Conservation (phyloP, 2,888 invertebrate species). For the Caradrina kadenii region DNA sequence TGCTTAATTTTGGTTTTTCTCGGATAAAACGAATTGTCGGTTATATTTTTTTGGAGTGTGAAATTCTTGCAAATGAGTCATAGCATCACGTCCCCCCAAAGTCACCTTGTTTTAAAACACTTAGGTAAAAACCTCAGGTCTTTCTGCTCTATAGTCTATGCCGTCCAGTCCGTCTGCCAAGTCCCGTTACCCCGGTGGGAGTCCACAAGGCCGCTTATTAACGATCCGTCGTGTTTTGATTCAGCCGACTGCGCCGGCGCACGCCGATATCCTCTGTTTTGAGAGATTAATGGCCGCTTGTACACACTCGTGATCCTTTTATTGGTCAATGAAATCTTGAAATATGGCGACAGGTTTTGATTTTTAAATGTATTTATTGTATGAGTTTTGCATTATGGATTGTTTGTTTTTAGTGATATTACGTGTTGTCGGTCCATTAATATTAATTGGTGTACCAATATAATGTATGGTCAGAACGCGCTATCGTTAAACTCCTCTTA, state of each 20-base stretch:
- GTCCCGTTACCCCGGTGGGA: constrained; percentile 64
- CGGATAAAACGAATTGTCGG: too few species aligned
- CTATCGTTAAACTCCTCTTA: too few species aligned
- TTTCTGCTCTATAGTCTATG: constrained; percentile 43
- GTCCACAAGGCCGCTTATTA: constrained; percentile 63
- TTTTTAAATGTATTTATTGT: constrained; percentile 56
- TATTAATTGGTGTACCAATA: constrained; percentile 2
- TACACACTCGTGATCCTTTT: constrained; percentile 49
- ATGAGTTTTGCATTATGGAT: neutral
- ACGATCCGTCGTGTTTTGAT: constrained; percentile 57
- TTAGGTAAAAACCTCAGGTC: neutral
- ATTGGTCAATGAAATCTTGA: constrained; percentile 57
- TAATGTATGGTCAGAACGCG: too few species aligned
- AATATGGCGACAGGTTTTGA: constrained; percentile 49
- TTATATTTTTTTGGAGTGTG: too few species aligned
- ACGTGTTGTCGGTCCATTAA: constrained; percentile 15
- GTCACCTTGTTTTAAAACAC: too few species aligned
- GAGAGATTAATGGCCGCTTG: constrained; percentile 47
- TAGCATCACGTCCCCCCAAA: too few species aligned
- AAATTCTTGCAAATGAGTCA: too few species aligned
- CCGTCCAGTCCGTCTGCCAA: constrained; percentile 31
- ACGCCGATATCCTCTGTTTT: constrained; percentile 43
- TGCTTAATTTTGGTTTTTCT: too few species aligned
- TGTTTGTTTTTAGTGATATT: constrained; percentile 34
- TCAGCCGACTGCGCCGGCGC: constrained; percentile 40